phyloP scores from a whole-genome alignment of 2,113 vertebrate species.

The Nothoprocta perdicaria region DNA sequence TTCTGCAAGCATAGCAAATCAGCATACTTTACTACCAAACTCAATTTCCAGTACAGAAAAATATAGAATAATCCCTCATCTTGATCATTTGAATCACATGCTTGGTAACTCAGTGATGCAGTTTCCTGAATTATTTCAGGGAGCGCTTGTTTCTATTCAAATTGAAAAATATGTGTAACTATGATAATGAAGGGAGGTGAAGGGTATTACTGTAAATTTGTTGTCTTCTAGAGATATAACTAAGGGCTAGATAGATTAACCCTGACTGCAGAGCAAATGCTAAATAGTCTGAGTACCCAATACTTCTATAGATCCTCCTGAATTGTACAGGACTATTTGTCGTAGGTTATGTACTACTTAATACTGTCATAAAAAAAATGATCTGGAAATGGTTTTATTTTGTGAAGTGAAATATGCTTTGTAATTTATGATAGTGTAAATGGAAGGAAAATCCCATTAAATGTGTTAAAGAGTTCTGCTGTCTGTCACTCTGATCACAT shows the following conservation, averaged over 20 bases:
- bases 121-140: conserved; percentile 73
- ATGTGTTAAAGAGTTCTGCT: conserved; percentile 77
- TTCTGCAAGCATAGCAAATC: conserved; percentile 68
- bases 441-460: conserved; percentile 80
- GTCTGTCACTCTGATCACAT: conserved; percentile 58
- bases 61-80: conserved; percentile 32
- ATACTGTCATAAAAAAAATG: conserved; percentile 76
- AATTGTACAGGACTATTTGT: conserved; percentile 72
- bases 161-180: conserved; percentile 47
- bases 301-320: conserved; percentile 41
- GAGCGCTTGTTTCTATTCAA: conserved; percentile 69
- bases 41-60: conserved; percentile 43
- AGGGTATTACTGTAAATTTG: conserved; percentile 43
- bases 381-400: conserved; percentile 87
- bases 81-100: conserved; percentile 47
- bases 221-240: conserved; percentile 48
- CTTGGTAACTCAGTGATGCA: conserved; percentile 39
- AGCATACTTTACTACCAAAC: conserved; percentile 67
- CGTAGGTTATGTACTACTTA: conserved; percentile 80
- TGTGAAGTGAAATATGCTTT: conserved; percentile 86
- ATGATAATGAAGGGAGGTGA: conserved; percentile 53
- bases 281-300: conserved; percentile 45
- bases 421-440: conserved; percentile 85
- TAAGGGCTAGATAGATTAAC: conserved; percentile 53
- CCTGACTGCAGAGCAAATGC: conserved; percentile 24